A percentile compares a stretch with the other conserved stretches of the same genome.
These are phyloP conservation scores for Mythimna loreyi DNA, from an alignment of 2,888 invertebrate species.

Conservation along the genomic window DNA sequence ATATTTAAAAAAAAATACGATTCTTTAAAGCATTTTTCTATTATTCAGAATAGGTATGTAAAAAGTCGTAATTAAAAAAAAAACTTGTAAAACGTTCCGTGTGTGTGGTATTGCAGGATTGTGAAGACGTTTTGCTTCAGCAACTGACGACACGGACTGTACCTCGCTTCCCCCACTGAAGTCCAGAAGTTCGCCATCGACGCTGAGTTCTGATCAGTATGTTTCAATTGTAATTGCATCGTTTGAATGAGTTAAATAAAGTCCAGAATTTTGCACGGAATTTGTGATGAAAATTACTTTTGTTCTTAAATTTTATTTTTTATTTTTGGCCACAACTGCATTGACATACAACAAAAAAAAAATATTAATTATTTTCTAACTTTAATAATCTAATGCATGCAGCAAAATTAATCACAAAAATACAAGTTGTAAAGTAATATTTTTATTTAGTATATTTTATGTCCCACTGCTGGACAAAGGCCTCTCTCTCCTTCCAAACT, in stretches of 20 bases:
- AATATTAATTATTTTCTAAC: too few species aligned
- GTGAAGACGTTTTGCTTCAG: slow-evolving; percentile 99
- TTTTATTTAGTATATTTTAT: too few species aligned
- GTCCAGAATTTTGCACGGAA: too few species aligned
- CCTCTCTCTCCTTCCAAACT: too few species aligned
- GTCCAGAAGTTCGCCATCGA: slow-evolving; percentile 99
- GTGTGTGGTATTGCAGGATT: slow-evolving; percentile 93
- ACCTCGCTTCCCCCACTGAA: slow-evolving; percentile 98
- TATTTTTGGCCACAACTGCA: background rate
- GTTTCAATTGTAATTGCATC: too few species aligned
- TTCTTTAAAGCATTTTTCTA: too few species aligned
- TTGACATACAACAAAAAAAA: too few species aligned
- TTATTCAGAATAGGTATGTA: too few species aligned
- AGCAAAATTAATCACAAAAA: too few species aligned
- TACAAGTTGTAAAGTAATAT: too few species aligned
- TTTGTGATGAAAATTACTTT: background rate
- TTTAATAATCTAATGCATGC: too few species aligned
- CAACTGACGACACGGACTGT: slow-evolving; percentile 98
- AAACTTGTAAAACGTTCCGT: slow-evolving; percentile 32
- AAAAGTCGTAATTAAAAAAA: background rate
- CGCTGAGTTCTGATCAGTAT: slow-evolving; percentile 96
- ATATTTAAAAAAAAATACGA: background rate
- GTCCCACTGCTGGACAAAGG: too few species aligned
- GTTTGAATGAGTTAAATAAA: background rate
- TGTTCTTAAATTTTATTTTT: background rate